Base-by-base conservation (phyloP, 92 coral and sea anemone species). In the Epizoanthus fatuus region DNA sequence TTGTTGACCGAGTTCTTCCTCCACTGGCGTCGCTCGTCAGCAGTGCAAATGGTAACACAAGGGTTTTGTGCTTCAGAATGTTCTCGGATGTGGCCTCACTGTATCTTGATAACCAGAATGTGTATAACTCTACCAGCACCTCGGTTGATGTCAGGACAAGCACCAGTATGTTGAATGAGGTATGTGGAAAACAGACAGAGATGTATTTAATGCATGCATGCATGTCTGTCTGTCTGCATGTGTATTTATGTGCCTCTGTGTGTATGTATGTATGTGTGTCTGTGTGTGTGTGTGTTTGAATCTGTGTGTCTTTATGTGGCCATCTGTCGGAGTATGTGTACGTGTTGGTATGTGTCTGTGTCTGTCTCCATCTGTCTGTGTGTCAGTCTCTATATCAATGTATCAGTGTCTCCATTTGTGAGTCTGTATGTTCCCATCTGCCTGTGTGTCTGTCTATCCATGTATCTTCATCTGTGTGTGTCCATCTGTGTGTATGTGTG, bases 21-120 rank as follows among this genome's bases (percentile, higher is more conserved):
- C 92, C 91, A 38, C 88, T 97, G 60, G 98, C 96, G 3, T 90
- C 92, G 67, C 81, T 97, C 60, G 92, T 95, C 74, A 90, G 91
- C 64, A 97, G 99, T 80, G 29, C 91, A 15, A 95, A 84, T 74
- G 99, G 98, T 14, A 95, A 97, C 78, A 94, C 95, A 4, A 88
- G 99, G 65, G 95, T 93, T 79, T 45, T 97, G 83, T 93, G 97
- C 84, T 97, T 97, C 69, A 92, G 96, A 74, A 89, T 97, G 96
- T 97, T 97, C 74, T 92, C 99, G 3, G 99, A 97, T 68, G 95
- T 97, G 59, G 95, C 99, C 17, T 88, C 99, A 11, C 82, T 97
- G 89, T 97, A 93, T 80, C 81, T 97, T 63, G 99, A 97, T 60
- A 90, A 91, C 72, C 92, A 93, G 69, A 95, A 91, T 78, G 88